Percentiles rank a stretch among this genome's conserved stretches.
These are phyloP conservation scores for Laticauda laticaudata DNA, from an alignment of 2,113 vertebrate species.

Conservation along the genomic window DNA sequence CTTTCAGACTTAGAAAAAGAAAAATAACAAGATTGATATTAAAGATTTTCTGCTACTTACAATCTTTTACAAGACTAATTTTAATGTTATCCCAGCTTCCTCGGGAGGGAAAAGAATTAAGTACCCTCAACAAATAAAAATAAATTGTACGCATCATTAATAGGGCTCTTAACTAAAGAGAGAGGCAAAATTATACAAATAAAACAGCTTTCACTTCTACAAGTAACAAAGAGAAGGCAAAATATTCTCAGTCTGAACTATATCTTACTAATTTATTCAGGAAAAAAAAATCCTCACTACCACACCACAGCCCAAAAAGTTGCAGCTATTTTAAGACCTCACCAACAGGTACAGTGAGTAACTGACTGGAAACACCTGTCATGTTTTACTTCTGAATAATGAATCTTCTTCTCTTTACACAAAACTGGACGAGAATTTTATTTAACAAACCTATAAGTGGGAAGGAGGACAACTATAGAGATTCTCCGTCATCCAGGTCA, in stretches of 20 bases:
- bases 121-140: conserved; percentile 31
- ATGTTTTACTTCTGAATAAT: not conserved
- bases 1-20: conserved; percentile 47
- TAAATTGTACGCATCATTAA: conserved; percentile 32
- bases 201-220: not conserved
- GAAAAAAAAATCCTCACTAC: not conserved
- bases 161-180: conserved; percentile 25
- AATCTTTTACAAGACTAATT: not conserved
- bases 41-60: not conserved
- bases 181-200: not conserved
- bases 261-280: not conserved
- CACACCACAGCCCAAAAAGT: not conserved
- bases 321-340: not conserved
- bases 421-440: not conserved
- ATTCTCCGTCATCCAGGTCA: no score
- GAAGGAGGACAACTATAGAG: no score
- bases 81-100: not conserved
- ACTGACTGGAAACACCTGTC: not conserved
- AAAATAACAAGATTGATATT: conserved; percentile 50
- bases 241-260: not conserved
- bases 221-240: not conserved
- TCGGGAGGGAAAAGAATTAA: conserved; percentile 38
- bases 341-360: not conserved
- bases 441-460: not conserved
- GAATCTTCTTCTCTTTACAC: not conserved